Base-by-base conservation (phyloP, 2,888 invertebrate genomes). In the Andrena chrysosceles region DNA sequence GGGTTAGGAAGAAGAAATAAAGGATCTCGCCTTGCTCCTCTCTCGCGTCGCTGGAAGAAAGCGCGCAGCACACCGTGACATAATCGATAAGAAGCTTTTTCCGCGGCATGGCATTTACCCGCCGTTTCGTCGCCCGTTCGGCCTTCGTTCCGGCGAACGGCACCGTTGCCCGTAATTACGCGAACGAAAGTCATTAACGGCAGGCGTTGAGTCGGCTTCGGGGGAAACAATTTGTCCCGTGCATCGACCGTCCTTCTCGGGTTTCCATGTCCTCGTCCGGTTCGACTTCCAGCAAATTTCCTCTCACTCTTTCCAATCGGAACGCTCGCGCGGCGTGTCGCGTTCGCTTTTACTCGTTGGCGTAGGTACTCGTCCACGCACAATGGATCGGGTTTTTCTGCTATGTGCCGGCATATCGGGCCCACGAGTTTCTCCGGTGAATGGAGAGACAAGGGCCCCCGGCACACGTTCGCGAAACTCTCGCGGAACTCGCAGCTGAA, bases 41-140 rank as follows among this genome's bases (percentile, higher is more conserved):
- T 68, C 79, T 70, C 62, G 52, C 77, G 29, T 62, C 70, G 66
- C 33, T 63, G 60, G 75, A 79, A 81, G 84, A 85, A 84, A 72
- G 73, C 72, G 86, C 63, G 71, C 80, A 64, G 64, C 48, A 29
- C 63, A 76, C 70, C 77, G 85, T 85, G 70, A 75, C 81, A 62
- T 74, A 87, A 87, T 87, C 87, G 87, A 87, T 87, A 87, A 85
- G 73, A 83, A 78, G 74, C 70, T 67, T 83, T 83, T 78, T 63
- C 73, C 70, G 49, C 49, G 13, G 62, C 33, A 26, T 35, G 31
- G 13, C 56, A n/a, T 64, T 66, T 48, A n/a, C 63, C 63, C 73
- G 13, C 4, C 48, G 29, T 33, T 52, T 62, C 63, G 33, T 29
- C 52, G 26, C 29, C n/a, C 8, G 56, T 62, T 26, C 67, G n/a